Evolutionary conservation across 2,797 vertebrate species (phyloP).

Genomic region (Coccyzus lansbergi): DNA sequence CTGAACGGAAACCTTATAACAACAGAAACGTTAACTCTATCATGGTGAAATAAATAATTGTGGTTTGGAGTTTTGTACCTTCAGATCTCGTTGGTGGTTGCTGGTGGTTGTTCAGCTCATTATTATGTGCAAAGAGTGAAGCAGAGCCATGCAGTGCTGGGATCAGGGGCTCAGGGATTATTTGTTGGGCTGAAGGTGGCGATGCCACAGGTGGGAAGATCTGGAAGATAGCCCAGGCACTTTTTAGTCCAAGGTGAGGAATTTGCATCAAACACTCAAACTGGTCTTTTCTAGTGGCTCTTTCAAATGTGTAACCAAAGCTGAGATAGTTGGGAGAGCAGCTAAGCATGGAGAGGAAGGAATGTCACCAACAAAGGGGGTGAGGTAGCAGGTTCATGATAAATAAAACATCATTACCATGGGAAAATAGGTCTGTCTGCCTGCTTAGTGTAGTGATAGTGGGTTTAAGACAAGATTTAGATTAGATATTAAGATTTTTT

Average conservation of each 20-base stretch:
- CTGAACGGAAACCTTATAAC: not conserved
- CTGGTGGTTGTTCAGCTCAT: rapidly evolving
- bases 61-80: not conserved
- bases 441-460: too few relatives aligned
- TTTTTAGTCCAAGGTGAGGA: not conserved
- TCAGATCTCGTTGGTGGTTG: not conserved
- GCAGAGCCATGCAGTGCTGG: rapidly evolving
- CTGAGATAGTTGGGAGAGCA: not conserved
- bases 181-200: not conserved
- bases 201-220: not conserved
- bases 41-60: not conserved
- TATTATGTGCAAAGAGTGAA: not conserved
- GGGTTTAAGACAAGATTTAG: too few relatives aligned
- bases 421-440: not conserved
- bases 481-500: too few relatives aligned
- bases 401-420: not conserved
- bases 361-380: not conserved
- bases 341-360: not conserved
- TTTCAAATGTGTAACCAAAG: not conserved
- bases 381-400: not conserved
- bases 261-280: not conserved
- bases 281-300: not conserved
- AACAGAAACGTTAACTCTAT: not conserved
- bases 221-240: not conserved
- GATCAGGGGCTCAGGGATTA: not conserved